These are phyloP conservation scores for Scomber colias DNA, from an alignment of 2,113 vertebrate genomes.

Conservation along the genomic window DNA sequence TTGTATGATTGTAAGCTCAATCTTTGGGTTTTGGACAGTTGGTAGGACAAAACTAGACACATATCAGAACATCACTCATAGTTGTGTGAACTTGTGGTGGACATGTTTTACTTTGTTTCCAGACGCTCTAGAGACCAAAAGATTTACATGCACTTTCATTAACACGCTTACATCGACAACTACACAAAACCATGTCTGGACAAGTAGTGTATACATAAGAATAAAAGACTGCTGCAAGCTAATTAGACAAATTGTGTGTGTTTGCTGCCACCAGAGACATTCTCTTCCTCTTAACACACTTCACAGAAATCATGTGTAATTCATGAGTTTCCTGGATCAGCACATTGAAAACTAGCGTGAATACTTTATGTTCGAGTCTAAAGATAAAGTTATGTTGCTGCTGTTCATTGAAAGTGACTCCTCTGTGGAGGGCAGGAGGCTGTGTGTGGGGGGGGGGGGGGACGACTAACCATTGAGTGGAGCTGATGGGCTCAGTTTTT, in stretches of 20 bases:
- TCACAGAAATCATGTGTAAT: not conserved
- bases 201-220: no score
- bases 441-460: not conserved
- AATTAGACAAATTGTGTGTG: not conserved
- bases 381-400: not conserved
- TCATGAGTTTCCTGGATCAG: not conserved
- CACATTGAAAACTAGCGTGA: not conserved
- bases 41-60: no score
- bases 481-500: not conserved
- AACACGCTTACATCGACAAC: no score
- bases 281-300: not conserved
- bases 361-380: not conserved
- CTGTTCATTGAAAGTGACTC: slow-evolving; percentile 1
- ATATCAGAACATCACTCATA: no score
- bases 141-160: no score
- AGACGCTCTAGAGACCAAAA: no score
- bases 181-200: no score
- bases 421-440: not conserved
- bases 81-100: no score
- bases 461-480: slow-evolving; percentile 8
- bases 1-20: no score
- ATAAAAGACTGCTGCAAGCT: not conserved
- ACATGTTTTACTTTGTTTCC: no score
- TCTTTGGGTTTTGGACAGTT: no score
- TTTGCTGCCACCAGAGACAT: not conserved